These are phyloP conservation scores for Halyomorpha halys DNA, from an alignment of 1,140 invertebrate genomes.

Conservation along the genomic window DNA sequence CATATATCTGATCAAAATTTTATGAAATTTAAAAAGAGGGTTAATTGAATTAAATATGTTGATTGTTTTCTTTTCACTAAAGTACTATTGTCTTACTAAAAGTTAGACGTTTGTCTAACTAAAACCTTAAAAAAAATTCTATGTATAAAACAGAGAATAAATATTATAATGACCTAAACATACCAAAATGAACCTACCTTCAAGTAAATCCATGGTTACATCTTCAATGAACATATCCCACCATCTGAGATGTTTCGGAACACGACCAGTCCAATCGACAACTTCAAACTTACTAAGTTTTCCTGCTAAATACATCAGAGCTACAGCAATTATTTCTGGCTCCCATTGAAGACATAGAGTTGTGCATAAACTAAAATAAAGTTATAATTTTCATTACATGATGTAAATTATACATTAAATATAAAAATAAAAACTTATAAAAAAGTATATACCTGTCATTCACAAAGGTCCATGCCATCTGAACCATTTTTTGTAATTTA, in stretches of 20 bases:
- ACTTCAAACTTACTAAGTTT: slow-evolving; percentile 94
- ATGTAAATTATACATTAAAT: background rate
- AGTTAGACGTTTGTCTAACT: no score
- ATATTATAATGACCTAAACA: background rate
- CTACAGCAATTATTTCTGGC: slow-evolving; percentile 97
- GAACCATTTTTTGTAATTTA: slow-evolving; percentile 92
- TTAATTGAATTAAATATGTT: no score
- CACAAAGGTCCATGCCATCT: slow-evolving; percentile 99
- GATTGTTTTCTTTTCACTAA: no score
- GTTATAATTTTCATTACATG: background rate
- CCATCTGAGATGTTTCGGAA: slow-evolving; percentile 76
- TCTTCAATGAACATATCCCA: slow-evolving; percentile 97
- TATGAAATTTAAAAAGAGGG: no score
- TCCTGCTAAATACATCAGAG: slow-evolving; percentile 91
- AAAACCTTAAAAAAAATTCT: no score
- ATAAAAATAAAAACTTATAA: background rate
- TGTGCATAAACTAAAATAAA: slow-evolving; percentile 70
- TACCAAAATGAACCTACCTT: slow-evolving; percentile 45
- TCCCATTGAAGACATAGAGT: slow-evolving; percentile 97
- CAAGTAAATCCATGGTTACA: slow-evolving; percentile 87
- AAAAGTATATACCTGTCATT: slow-evolving; percentile 73
- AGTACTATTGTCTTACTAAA: no score
- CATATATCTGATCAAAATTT: slow-evolving; percentile 68
- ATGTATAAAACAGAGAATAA: background rate
- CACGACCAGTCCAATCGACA: slow-evolving; percentile 79